phyloP scores from a whole-genome alignment of 2,888 invertebrate genomes.

The Cantharis rustica region DNA sequence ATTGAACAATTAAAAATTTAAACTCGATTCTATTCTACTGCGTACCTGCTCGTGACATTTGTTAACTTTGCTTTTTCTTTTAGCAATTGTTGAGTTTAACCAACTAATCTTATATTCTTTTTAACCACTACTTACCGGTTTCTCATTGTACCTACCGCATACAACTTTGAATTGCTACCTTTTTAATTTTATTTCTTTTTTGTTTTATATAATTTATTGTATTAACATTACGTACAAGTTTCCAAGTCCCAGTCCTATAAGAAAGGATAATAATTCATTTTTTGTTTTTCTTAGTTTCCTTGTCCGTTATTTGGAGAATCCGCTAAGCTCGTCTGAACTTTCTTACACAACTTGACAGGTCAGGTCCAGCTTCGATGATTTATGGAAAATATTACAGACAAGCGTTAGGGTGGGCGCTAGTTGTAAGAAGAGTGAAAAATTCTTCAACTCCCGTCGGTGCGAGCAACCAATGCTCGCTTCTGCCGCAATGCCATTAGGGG shows the following conservation, averaged over 20 bases:
- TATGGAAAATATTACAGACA: slow-evolving; percentile 59
- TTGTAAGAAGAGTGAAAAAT: slow-evolving; percentile 52
- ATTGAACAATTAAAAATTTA: slow-evolving; percentile 46
- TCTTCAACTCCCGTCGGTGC: slow-evolving; percentile 45
- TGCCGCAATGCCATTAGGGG: slow-evolving; percentile 46
- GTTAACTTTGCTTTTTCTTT: slow-evolving; percentile 42
- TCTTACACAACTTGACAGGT: slow-evolving; percentile 49
- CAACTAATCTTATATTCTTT: slow-evolving; percentile 44
- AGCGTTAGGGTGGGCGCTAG: slow-evolving; percentile 37
- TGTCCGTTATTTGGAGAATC: slow-evolving; percentile 39
- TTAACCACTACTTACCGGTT: slow-evolving; percentile 23
- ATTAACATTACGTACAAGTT: slow-evolving; percentile 11
- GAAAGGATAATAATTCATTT: slow-evolving; percentile 51
- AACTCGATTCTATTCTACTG: slow-evolving; percentile 46
- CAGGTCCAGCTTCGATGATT: slow-evolving; percentile 55
- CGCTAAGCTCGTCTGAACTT: slow-evolving; percentile 47
- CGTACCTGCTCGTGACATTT: slow-evolving; percentile 35
- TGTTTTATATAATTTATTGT: neutral
- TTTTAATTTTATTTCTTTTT: neutral
- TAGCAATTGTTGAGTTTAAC: slow-evolving; percentile 41
- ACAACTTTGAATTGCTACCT: neutral
- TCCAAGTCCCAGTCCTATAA: slow-evolving; percentile 6
- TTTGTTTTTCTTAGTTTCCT: slow-evolving; percentile 41
- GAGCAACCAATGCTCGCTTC: slow-evolving; percentile 40
- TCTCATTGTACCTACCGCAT: neutral